Base-by-base conservation (phyloP, 1,140 invertebrate genomes). In the Eulimnadia texana region DNA sequence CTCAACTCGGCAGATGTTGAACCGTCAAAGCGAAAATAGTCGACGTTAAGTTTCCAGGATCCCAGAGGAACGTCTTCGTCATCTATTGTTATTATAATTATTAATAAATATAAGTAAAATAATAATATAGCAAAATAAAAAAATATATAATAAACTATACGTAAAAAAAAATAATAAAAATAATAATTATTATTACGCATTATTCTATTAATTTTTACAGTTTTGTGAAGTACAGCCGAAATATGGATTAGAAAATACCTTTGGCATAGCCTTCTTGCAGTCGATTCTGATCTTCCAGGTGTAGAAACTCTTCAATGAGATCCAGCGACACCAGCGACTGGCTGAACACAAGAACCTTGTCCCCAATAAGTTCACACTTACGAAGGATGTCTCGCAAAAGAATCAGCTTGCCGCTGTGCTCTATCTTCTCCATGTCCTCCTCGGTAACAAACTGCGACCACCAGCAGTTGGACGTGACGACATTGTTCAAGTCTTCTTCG, bases 301-400 rank as follows among this genome's bases (percentile, higher is more conserved):
- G 75, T 20, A 98, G 74, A 72, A 94, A 94, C 63, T 87, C 80
- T 72, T 98, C 93, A 62, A 98, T 93, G 19, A 93, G 74, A 71
- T 93, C 84, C 64, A 98, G 72, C 0, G 90, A 90, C 61, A 88
- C 81, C 1, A 97, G 69, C 10, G 86, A 90, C 67, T 94, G 90
- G 61, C 90, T 93, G 72, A 98, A 98, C 42, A 95, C 79, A 65
- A 96, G 74, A 82, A 97, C 74, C 80, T 97, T 97, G 72, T 98
- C 94, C 3, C 90, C 90, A 66, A 93, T 90, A 58, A 82, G 77
- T 71, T 90, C 85, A 69, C 86, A 88, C 74, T 92, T 84, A 65
- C 84, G 80, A 20, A 98, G 73, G 63, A 98, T 91, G 47, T 84
- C 82, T 69, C 94, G 82, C 2, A 97, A 74, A 10, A 97, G 73